Conservation (phyloP, 2,113 vertebrate genomes). For the Festucalex cinctus region DNA sequence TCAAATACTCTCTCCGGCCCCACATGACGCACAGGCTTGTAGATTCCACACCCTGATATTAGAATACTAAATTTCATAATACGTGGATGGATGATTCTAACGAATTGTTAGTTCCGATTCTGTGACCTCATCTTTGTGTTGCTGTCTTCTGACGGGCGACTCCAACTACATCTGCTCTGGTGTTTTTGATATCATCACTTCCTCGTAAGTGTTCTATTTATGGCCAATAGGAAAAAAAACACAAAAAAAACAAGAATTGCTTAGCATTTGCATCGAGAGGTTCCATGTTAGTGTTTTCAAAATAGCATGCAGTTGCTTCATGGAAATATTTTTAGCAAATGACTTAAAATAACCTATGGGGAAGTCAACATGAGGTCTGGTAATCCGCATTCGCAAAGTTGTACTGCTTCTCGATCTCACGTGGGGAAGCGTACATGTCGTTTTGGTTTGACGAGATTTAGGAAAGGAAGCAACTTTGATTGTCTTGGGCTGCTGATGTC, state of each 20-base stretch:
- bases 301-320: neutral
- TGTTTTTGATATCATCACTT: conserved; percentile 2
- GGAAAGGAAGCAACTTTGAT: conserved; percentile 99
- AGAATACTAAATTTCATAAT: neutral
- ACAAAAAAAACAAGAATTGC: neutral
- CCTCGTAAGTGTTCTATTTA: conserved; percentile 4
- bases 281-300: conserved; percentile 13
- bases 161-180: neutral
- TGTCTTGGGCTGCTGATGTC: conserved; percentile 93
- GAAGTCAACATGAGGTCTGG: conserved; percentile 4
- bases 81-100: neutral
- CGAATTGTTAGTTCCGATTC: neutral
- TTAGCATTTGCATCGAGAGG: neutral
- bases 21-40: neutral
- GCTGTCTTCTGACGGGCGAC: neutral
- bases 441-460: conserved; percentile 79
- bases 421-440: conserved; percentile 71
- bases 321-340: conserved; percentile 12
- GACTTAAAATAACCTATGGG: neutral
- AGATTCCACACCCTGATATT: neutral
- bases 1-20: neutral
- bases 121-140: conserved; percentile 3
- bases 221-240: neutral
- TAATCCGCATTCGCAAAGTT: conserved; percentile 54
- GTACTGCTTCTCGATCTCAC: conserved; percentile 8